phyloP scores from a whole-genome alignment of 2,888 invertebrate species.

The Artemia sp. region DNA sequence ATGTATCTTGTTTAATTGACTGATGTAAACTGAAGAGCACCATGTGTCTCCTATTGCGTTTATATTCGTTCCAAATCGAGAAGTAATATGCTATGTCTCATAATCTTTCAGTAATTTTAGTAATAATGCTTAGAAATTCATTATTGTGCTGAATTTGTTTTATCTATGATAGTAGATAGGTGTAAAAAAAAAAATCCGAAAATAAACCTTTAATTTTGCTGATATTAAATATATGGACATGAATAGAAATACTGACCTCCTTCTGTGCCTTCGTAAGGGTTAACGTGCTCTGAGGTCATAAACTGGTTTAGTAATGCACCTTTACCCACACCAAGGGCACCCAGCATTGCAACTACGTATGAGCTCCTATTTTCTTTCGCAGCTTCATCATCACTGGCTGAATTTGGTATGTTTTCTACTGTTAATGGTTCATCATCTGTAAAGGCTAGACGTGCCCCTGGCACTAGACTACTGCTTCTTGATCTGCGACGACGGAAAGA shows the following conservation, averaged over 20 bases:
- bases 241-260: conserved; percentile 36
- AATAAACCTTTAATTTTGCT: no score
- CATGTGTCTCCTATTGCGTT: no score
- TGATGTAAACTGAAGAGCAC: no score
- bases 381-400: conserved; percentile 36
- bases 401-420: conserved; percentile 30
- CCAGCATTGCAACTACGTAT: conserved; percentile 56
- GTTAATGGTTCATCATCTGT: conserved; percentile 25
- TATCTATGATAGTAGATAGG: no score
- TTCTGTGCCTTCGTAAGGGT: conserved; percentile 72
- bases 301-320: conserved; percentile 66
- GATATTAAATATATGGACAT: no score
- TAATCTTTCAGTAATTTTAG: no score
- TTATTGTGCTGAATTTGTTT: no score
- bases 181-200: no score
- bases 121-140: no score
- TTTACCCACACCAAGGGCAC: conserved; percentile 64
- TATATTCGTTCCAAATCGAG: no score
- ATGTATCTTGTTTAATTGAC: no score
- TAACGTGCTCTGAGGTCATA: conserved; percentile 82
- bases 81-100: no score
- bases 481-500: conserved; percentile 71
- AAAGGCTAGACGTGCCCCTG: conserved; percentile 30
- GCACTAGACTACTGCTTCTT: conserved; percentile 55
- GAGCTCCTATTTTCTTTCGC: conserved; percentile 24